phyloP scores from a whole-genome alignment of 1,140 invertebrate genomes.

The Lanistes nyassanus region DNA sequence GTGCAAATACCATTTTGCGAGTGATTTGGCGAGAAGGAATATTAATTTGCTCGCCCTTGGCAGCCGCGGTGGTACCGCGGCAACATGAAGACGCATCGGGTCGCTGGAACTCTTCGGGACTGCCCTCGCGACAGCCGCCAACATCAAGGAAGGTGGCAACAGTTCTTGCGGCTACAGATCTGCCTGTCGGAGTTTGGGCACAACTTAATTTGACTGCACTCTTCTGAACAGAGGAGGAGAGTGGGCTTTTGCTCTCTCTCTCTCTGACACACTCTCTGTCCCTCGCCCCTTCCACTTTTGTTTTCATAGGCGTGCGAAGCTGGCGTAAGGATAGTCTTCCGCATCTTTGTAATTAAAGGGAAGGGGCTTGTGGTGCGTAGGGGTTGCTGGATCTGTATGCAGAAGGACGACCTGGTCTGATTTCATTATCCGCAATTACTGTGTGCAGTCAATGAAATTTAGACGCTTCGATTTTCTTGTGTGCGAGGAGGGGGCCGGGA shows the following conservation, averaged over 20 bases:
- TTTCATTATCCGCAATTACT: slow-evolving; percentile 6
- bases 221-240: neutral
- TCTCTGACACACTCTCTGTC: no score
- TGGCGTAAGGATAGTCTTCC: no score
- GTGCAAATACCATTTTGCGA: slow-evolving; percentile 9
- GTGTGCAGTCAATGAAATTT: slow-evolving; percentile 10
- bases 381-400: neutral
- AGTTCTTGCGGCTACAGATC: neutral
- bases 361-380: neutral
- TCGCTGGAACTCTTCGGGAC: neutral
- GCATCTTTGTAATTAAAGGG: slow-evolving; percentile 1
- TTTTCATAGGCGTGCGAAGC: no score
- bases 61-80: neutral
- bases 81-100: neutral
- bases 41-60: slow-evolving; percentile 12
- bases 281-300: no score
- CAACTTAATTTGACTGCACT: neutral
- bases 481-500: no score
- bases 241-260: neutral
- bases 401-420: neutral
- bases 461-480: slow-evolving; percentile 1
- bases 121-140: neutral
- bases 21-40: slow-evolving; percentile 8
- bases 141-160: slow-evolving; percentile 1
- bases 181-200: neutral